Base-by-base conservation (phyloP, 92 coral and sea anemone genomes). In the Diadumene lineata region DNA sequence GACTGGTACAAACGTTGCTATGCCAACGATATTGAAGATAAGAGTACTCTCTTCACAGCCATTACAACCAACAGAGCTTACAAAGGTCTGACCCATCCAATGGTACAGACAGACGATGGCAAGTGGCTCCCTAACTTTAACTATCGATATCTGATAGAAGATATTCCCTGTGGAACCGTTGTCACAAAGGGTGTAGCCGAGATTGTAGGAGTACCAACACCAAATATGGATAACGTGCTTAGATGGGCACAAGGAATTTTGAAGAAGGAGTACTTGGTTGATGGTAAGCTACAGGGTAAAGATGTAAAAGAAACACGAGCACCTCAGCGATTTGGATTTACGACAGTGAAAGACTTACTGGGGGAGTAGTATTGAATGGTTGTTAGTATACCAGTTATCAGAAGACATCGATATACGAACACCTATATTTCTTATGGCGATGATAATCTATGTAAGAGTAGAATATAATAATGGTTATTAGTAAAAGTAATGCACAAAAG, bases 301-400 rank as follows among this genome's bases (percentile, higher is more conserved):
- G 89, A 79, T 79, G 44, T 79, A 24, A 27, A 48, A 9, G 50
- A 73, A 17, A 55, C 85, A 43, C 38, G 89, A 43, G 89, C 89
- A 18, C 89, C 89, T n/a, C 89, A 85, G 66, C 30, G 75, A 69
- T 81, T 74, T 43, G 90, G 86, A 23, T 68, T 80, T 32, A 84
- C 73, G 25, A 63, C 84, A 19, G 24, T 84, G 56, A 73, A 84
- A 51, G 62, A 69, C 25, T 4, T 69, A 6, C 9, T 51, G 0
- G 74, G 31, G 21, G 1, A 62, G 18, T 53, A 38, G 48, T 79
- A 67, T 60, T 73, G n/a, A n/a, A n/a, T n/a, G n/a, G n/a, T n/a
- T n/a, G n/a, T n/a, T n/a, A n/a, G n/a, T n/a, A n/a, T n/a, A n/a
- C n/a, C n/a, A n/a, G n/a, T n/a, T n/a, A n/a, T n/a, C n/a, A n/a